Conservation (phyloP, 2,113 vertebrate species). For the Brachyistius frenatus region DNA sequence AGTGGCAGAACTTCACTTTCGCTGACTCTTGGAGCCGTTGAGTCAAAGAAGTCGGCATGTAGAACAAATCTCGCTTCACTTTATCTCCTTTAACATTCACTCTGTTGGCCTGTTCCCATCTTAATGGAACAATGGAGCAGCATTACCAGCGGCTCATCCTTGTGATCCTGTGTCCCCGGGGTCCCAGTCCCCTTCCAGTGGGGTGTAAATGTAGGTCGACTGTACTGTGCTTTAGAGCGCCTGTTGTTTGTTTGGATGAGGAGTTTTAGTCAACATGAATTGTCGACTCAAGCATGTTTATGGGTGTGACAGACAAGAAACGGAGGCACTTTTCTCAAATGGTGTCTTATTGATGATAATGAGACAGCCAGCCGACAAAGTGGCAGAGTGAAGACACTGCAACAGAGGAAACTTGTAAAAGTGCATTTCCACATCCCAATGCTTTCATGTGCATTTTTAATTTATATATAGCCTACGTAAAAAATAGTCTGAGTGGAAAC, state of each 20-base stretch:
- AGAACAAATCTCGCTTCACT: constrained; percentile 63
- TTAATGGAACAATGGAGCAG: constrained; percentile 76
- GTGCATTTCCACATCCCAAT: no score
- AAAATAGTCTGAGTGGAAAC: no score
- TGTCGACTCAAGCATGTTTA: constrained; percentile 23
- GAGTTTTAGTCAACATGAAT: constrained; percentile 46
- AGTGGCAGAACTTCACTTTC: constrained; percentile 46
- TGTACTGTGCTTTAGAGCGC: constrained; percentile 50
- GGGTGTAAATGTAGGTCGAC: constrained; percentile 78
- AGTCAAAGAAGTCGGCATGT: constrained; percentile 48
- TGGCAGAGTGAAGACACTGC: neutral
- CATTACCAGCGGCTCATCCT: constrained; percentile 81
- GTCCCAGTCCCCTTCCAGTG: constrained; percentile 62
- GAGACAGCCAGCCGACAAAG: neutral
- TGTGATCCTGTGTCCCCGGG: constrained; percentile 75
- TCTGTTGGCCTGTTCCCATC: constrained; percentile 64
- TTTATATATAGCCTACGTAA: no score
- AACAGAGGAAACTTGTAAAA: neutral
- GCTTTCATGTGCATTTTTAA: no score
- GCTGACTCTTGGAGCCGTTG: constrained; percentile 34
- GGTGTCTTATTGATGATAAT: constrained; percentile 20
- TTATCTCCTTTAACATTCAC: constrained; percentile 77
- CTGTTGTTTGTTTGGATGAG: constrained; percentile 59
- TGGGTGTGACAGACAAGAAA: constrained; percentile 28
- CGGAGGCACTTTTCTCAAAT: constrained; percentile 12